Evolutionary conservation across 2,113 vertebrate genomes (phyloP).

Genomic region (Bubalus kerabau): DNA sequence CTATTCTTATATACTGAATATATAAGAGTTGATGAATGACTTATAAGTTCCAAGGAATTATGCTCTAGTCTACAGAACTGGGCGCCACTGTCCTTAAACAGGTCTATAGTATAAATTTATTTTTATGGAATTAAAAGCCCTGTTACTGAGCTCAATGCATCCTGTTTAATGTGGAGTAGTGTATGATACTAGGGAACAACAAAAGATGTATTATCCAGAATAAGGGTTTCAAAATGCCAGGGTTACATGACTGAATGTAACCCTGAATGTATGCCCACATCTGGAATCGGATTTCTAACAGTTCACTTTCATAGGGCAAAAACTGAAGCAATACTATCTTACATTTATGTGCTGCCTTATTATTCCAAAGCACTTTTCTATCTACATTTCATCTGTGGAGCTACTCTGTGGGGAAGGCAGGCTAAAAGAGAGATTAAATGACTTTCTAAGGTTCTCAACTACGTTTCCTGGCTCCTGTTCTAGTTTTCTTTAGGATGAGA

Average conservation of each 20-base stretch:
- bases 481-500: conserved; percentile 27
- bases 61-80: background rate
- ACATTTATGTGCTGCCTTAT: background rate
- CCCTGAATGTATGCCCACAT: background rate
- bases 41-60: background rate
- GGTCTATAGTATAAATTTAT: background rate
- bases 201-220: conserved; percentile 19
- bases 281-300: conserved; percentile 17
- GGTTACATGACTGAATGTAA: background rate
- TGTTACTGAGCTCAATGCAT: background rate
- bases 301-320: background rate
- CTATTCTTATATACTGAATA: background rate
- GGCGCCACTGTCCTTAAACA: background rate
- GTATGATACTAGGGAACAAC: background rate
- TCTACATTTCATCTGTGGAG: conserved; percentile 23
- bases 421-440: background rate
- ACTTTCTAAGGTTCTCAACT: background rate
- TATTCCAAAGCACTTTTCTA: conserved; percentile 42
- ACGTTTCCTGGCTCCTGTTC: background rate
- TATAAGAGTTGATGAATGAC: background rate
- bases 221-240: background rate
- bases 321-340: conserved; percentile 21
- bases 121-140: conserved; percentile 24
- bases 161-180: background rate
- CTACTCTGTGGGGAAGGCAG: background rate